Evolutionary conservation across 2,888 invertebrate species (phyloP).

Genomic region (Phrixothrix hirtus): DNA sequence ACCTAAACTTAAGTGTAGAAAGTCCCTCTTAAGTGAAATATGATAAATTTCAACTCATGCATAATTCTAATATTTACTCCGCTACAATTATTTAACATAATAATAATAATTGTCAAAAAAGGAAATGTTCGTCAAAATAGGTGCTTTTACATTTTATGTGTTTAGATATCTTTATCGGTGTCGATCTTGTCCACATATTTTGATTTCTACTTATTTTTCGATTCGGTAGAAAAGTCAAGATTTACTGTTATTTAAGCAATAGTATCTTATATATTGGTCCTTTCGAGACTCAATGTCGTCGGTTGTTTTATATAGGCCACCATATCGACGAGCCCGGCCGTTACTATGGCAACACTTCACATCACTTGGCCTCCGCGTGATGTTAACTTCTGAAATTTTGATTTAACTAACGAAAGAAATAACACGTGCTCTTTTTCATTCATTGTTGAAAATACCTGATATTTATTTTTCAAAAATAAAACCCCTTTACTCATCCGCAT

Average conservation of each 20-base stretch:
- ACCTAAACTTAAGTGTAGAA: too few species aligned
- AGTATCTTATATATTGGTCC: conserved; percentile 23
- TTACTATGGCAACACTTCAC: conserved; percentile 27
- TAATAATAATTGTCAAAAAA: too few species aligned
- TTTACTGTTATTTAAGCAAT: conserved; percentile 7
- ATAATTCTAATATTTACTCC: too few species aligned
- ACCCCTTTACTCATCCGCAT: too few species aligned
- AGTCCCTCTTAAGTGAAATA: too few species aligned
- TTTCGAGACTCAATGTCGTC: conserved; percentile 30
- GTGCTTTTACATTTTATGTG: too few species aligned
- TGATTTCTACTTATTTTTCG: background rate
- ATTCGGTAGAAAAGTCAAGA: conserved; percentile 1
- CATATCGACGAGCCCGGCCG: conserved; percentile 31
- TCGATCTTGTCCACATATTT: background rate
- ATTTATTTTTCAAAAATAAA: too few species aligned
- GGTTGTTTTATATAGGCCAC: conserved; percentile 31
- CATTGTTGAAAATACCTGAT: background rate
- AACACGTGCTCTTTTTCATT: conserved; percentile 6
- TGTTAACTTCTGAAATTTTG: conserved; percentile 25
- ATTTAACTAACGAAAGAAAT: conserved; percentile 12
- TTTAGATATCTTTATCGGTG: too few species aligned
- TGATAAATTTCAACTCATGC: too few species aligned
- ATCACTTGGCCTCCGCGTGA: conserved; percentile 28
- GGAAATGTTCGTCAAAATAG: too few species aligned
- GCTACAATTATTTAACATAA: too few species aligned